A percentile compares a stretch with the other conserved stretches of the same genome.
These are phyloP conservation scores for Perognathus longimembris DNA, from an alignment of 2,113 vertebrate genomes.

Conservation along the genomic window DNA sequence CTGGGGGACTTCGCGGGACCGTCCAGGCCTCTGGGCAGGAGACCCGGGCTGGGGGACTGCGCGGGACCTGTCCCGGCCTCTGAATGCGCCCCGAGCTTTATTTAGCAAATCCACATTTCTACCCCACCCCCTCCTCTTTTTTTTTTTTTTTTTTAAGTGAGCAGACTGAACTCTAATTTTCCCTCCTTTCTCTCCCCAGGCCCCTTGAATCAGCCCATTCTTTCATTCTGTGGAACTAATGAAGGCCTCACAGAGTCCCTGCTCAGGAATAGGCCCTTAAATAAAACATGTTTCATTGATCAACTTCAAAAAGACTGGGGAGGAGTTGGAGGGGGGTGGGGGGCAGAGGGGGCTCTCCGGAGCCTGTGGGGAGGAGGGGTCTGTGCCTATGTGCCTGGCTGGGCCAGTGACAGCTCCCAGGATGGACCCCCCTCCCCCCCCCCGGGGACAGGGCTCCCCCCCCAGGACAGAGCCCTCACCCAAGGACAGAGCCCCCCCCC, in stretches of 20 bases:
- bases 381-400: neutral
- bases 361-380: constrained; percentile 13
- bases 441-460: neutral
- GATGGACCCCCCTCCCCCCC: too few relatives aligned
- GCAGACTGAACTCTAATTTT: constrained; percentile 87
- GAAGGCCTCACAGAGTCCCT: constrained; percentile 86
- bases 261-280: constrained; percentile 86
- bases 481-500: neutral
- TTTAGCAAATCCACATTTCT: constrained; percentile 81
- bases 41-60: constrained; percentile 71
- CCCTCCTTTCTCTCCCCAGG: constrained; percentile 85
- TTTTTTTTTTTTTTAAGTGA: constrained; percentile 76
- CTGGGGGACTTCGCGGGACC: constrained; percentile 80
- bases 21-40: constrained; percentile 79
- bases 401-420: constrained; percentile 62
- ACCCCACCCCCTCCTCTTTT: neutral
- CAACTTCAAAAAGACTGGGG: constrained; percentile 86
- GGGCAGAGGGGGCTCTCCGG: neutral
- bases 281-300: constrained; percentile 90
- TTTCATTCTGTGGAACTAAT: constrained; percentile 90
- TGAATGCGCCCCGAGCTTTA: constrained; percentile 85
- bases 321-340: constrained; percentile 51
- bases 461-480: too few relatives aligned
- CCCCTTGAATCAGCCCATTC: constrained; percentile 87
- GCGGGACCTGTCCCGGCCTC: constrained; percentile 77